Evolutionary conservation across 1,140 invertebrate genomes (phyloP), one percentile per base, ranked within the genome.

Genomic region (Magallana gigas): DNA sequence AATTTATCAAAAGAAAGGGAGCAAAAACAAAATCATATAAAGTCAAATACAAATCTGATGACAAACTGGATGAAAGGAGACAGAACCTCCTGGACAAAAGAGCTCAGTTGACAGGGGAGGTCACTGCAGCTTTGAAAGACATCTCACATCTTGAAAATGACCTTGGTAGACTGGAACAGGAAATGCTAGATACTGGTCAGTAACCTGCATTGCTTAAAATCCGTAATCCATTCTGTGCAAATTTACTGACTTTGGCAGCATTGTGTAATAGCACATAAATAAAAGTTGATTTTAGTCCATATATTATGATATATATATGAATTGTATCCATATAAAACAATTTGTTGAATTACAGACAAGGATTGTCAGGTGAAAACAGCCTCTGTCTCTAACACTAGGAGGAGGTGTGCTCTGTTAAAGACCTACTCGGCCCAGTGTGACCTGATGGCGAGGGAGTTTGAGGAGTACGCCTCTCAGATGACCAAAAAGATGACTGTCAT

Each of bases 121-220:
- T 88, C n/a, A 89, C 88, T 57, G 68, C 71, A 16, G 58, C 85
- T 12, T 36, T 88, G 23, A 88, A 88, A 29, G 88, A 90, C 29
- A 82, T 90, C 1, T 86, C 59, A 36, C 91, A 91, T 68, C 57
- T 91, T 62, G 87, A 91, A 56, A 87, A 88, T 68, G 91, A 91
- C 36, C 71, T 90, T n/a, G 36, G 57, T 60, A 62, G 88, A 86
- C 81, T 89, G 57, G 62, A 85, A 29, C 68, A 88, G 16, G 89
- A 91, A 57, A 81, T 90, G 0, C 60, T 85, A 29, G 71, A 86
- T 1, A 68, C 90, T 86, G 90, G 90, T 91, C 48, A 57, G 81
- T 83, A 83, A 57, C 11, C 36, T 48, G 36, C 36, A 48, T 48
- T 48, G 36, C 36, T 48, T 48, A 48, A 48, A 48, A 48, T 48